Conservation (phyloP, 2,797 vertebrate genomes). For the Falco columbarius region DNA sequence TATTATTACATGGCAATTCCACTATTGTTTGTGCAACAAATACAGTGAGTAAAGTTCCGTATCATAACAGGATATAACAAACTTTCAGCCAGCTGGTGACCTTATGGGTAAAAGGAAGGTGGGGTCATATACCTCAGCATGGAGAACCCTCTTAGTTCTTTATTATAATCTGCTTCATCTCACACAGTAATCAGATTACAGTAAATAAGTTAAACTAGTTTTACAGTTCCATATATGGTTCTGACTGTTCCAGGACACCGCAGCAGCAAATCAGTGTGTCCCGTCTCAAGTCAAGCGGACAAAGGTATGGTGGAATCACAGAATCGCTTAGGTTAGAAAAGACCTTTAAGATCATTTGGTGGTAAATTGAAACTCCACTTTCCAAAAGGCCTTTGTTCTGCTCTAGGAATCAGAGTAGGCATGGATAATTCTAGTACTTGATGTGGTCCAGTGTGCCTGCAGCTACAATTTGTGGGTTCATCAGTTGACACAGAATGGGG, state of each 20-base stretch:
- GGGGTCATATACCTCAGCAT: background rate
- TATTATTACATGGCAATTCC: background rate
- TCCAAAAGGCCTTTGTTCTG: background rate
- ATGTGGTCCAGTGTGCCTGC: background rate
- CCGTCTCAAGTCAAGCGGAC: background rate
- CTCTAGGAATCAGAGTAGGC: background rate
- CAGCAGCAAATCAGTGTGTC: background rate
- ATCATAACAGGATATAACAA: background rate
- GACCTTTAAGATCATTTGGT: background rate
- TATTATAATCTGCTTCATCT: background rate
- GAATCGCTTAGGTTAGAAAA: too few species aligned
- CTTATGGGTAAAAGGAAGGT: background rate
- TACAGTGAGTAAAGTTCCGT: background rate
- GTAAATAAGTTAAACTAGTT: background rate
- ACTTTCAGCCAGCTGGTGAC: background rate
- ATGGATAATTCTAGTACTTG: background rate
- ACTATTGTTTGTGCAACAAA: constrained; percentile 4
- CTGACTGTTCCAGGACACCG: background rate
- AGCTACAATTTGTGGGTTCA: background rate
- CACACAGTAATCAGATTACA: background rate
- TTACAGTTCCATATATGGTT: background rate
- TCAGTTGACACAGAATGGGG: background rate
- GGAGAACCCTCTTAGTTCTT: background rate
- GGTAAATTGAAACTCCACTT: background rate
- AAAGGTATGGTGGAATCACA: background rate